These are phyloP conservation scores for Vesta saturnalis DNA, from an alignment of 2,888 invertebrate species.

Conservation along the genomic window DNA sequence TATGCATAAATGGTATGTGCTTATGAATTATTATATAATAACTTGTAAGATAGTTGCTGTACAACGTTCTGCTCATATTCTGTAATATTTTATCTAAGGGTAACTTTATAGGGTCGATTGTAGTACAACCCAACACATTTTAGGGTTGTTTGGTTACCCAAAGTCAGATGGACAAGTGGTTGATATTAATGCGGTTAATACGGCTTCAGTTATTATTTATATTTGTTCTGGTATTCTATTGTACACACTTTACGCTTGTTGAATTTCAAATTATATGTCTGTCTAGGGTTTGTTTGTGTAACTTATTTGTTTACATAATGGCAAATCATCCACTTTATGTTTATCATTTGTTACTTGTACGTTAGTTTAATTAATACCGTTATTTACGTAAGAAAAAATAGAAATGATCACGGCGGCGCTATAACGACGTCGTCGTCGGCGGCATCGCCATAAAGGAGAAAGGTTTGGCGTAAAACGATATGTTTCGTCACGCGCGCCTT, in stretches of 20 bases:
- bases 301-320: neutral
- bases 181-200: conserved; percentile 60
- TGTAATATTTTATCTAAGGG: neutral
- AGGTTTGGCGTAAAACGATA: conserved; percentile 55
- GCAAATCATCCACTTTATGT: no score
- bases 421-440: conserved; percentile 30
- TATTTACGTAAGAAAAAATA: conserved; percentile 32
- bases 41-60: conserved; percentile 44
- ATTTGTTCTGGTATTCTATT: conserved; percentile 44
- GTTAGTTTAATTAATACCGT: conserved; percentile 29
- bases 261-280: conserved; percentile 17
- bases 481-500: conserved; percentile 61
- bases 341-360: no score
- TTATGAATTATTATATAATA: conserved; percentile 56
- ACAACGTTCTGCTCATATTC: conserved; percentile 7
- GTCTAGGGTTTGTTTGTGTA: conserved; percentile 1
- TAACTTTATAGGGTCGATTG: conserved; percentile 23
- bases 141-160: conserved; percentile 51
- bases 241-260: conserved; percentile 34
- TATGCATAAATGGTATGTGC: conserved; percentile 44
- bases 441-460: conserved; percentile 29
- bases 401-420: conserved; percentile 31
- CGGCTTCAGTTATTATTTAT: conserved; percentile 55
- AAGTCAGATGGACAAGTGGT: conserved; percentile 63
- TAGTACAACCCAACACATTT: conserved; percentile 21